Evolutionary conservation across 2,797 vertebrate species (phyloP).

Genomic region (Pseudomugil gertrudae): DNA sequence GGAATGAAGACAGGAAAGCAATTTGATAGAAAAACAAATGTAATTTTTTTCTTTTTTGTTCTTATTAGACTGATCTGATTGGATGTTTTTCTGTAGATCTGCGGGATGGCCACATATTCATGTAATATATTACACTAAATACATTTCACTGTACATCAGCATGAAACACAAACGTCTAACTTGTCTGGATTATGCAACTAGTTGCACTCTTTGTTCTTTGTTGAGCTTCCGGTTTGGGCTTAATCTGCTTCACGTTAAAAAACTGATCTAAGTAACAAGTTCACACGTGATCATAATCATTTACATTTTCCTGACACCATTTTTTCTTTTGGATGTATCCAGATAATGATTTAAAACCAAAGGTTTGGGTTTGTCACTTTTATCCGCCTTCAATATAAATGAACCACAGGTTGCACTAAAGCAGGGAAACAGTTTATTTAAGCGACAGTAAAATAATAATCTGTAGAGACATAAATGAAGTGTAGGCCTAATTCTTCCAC

Average conservation of each 20-base stretch:
- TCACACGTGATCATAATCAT: neutral
- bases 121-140: slow-evolving; percentile 7
- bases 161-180: neutral
- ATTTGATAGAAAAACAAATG: slow-evolving; percentile 1
- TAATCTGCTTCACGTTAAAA: no score
- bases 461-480: neutral
- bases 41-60: neutral
- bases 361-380: neutral
- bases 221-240: neutral
- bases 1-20: slow-evolving; percentile 23
- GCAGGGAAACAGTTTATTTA: neutral
- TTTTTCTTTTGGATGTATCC: neutral
- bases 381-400: neutral
- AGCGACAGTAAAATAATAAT: neutral
- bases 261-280: neutral
- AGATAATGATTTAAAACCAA: neutral
- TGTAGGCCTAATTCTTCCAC: neutral
- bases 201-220: slow-evolving; percentile 1
- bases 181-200: slow-evolving; percentile 5
- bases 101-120: neutral
- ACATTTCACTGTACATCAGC: slow-evolving; percentile 16
- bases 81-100: neutral
- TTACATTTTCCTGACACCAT: no score
- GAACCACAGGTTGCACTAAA: neutral
- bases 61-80: neutral